Evolutionary conservation across 2,113 vertebrate genomes (phyloP), one percentile per base, ranked within the genome.

Genomic region (Ceratotherium simum): DNA sequence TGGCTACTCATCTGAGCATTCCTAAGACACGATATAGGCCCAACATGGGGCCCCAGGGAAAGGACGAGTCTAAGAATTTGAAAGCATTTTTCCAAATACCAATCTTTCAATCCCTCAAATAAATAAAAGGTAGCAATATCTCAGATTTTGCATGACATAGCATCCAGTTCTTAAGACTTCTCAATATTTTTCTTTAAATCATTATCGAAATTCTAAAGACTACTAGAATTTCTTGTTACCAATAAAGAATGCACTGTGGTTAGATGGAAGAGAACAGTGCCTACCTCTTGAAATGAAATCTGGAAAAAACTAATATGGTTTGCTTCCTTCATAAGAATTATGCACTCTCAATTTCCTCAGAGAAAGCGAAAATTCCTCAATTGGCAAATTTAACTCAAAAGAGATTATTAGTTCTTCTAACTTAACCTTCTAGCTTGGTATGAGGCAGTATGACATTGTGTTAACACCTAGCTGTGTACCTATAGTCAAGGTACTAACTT

Each of bases 31-130:
- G 48, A 64, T 18, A 58, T 75, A 80, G 70, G 65, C 51, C 36
- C 84, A 93, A 96, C 42, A 79, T n/a, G 88, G 76, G 46, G 27
- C 10, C 21, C 13, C 25, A 20, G 78, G 29, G 65, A 94, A 97
- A 95, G 1, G 2, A 17, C 13, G 36, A 6, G 48, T 83, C 27
- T 42, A 97, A 96, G 83, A 87, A n/a, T 65, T 91, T 67, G 90
- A 97, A 98, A 96, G 98, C 54, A 95, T 94, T 97, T 98, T 64
- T 46, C 69, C 46, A 96, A 88, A 86, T 36, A 27, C 2, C 78
- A n/a, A 87, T 51, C 39, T 60, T 95, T 92, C 23, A 94, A 79
- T 75, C 18, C 93, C 14, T n/a, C 17, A 5, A 8, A 96, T 73
- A 98, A 97, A 76, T 67, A 93, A 84, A 51, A 82, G 9, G 1